Evolutionary conservation across 2,113 vertebrate species (phyloP).

Genomic region (Tor tambroides): DNA sequence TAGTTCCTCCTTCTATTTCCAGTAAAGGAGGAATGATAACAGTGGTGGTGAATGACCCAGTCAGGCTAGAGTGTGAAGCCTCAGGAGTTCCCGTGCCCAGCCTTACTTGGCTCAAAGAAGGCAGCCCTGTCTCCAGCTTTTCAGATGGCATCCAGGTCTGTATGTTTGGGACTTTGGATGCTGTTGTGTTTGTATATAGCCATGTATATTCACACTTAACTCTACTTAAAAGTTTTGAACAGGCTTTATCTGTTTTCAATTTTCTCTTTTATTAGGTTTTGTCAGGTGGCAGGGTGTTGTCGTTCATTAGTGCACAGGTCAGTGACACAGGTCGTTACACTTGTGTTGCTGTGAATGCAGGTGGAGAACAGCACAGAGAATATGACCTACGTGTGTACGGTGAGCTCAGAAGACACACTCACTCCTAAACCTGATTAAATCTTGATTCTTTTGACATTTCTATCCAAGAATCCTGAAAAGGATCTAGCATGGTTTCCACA

Average conservation of each 20-base stretch:
- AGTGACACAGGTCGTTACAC: constrained; percentile 87
- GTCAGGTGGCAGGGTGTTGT: constrained; percentile 84
- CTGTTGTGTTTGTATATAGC: neutral
- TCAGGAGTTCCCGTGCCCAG: constrained; percentile 88
- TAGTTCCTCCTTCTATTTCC: constrained; percentile 88
- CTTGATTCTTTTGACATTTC: neutral
- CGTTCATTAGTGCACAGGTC: constrained; percentile 84
- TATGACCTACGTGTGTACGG: constrained; percentile 86
- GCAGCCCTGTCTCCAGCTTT: constrained; percentile 89
- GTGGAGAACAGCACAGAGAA: constrained; percentile 88
- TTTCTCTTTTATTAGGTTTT: constrained; percentile 76
- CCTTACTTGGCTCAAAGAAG: constrained; percentile 95
- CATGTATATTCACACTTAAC: neutral
- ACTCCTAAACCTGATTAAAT: neutral
- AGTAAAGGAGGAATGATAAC: constrained; percentile 80
- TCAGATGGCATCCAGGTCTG: constrained; percentile 85
- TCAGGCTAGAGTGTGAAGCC: constrained; percentile 89
- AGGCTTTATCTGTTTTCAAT: neutral
- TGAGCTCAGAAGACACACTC: constrained; percentile 69
- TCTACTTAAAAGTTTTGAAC: neutral
- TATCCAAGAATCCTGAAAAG: too few species aligned
- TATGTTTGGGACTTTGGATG: constrained; percentile 17
- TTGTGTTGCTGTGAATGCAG: constrained; percentile 93
- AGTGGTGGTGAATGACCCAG: constrained; percentile 88
- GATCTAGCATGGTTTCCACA: too few species aligned